A percentile compares a stretch with the other conserved stretches of the same genome.
Conservation (phyloP, 2,888 invertebrate species). For the Machimus atricapillus region DNA sequence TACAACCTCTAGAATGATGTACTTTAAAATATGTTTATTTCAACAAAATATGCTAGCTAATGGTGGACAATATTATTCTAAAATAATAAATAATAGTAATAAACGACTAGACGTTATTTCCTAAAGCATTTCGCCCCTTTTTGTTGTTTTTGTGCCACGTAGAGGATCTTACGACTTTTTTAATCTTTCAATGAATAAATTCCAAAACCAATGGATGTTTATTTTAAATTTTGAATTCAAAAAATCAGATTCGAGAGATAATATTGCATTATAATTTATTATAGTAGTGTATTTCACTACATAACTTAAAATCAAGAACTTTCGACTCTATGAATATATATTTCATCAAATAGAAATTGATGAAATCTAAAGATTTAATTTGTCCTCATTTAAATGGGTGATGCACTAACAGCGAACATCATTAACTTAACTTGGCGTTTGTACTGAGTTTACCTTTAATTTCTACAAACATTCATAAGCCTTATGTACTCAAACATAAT, state of each 20-base stretch:
- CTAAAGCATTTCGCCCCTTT: not conserved
- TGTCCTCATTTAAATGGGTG: not conserved
- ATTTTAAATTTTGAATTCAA: not conserved
- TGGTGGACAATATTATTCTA: not conserved
- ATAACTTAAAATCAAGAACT: not conserved
- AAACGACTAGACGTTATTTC: not conserved
- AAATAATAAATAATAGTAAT: not conserved
- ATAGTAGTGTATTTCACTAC: not conserved
- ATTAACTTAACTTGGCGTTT: not conserved
- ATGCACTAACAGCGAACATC: not conserved
- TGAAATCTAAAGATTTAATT: not conserved
- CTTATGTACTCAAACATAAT: not conserved
- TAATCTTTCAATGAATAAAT: not conserved
- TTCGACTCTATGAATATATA: not conserved
- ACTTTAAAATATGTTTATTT: not conserved
- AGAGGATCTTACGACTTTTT: no score
- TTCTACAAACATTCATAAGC: not conserved
- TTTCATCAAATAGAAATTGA: not conserved
- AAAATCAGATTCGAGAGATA: not conserved
- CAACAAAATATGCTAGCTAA: not conserved
- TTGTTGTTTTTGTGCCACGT: not conserved
- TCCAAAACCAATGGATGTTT: not conserved
- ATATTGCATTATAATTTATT: not conserved
- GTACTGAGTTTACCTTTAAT: not conserved
- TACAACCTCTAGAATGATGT: not conserved